phyloP scores from a whole-genome alignment of 30 jellyfish, hydroid and myxozoan genomes.

The Nemopilema nomurai region DNA sequence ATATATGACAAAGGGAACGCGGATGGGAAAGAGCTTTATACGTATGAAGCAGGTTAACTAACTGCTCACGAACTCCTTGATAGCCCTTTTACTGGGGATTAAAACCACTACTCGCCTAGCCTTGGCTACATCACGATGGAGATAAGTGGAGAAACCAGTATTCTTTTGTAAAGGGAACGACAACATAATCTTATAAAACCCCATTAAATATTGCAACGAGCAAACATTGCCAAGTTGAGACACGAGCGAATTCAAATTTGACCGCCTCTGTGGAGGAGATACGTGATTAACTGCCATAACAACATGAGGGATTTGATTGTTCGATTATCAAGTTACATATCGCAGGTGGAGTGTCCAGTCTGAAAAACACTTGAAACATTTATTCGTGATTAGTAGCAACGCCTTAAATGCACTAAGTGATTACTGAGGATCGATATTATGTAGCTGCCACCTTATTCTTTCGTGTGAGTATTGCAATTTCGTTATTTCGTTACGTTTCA shows the following conservation, averaged over 20 bases:
- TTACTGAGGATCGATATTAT: neutral
- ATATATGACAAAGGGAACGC: no score
- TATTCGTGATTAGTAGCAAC: neutral
- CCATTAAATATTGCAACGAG: no score
- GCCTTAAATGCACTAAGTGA: neutral
- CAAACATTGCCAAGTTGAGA: neutral
- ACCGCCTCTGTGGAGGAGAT: slow-evolving; percentile 39
- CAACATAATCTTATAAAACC: no score
- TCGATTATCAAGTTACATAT: neutral
- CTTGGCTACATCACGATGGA: no score
- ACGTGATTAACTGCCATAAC: slow-evolving; percentile 60
- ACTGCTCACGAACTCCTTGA: no score
- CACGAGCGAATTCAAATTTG: slow-evolving; percentile 1
- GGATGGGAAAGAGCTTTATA: no score
- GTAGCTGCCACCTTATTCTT: neutral
- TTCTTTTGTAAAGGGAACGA: no score
- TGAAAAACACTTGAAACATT: neutral
- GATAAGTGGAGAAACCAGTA: no score
- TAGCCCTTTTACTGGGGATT: no score
- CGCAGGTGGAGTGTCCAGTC: neutral
- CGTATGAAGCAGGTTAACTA: no score
- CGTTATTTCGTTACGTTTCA: neutral
- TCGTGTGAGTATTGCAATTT: neutral
- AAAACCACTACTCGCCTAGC: no score
- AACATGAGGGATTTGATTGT: slow-evolving; percentile 34